Percentiles rank a stretch among this genome's conserved stretches.
phyloP scores from a whole-genome alignment of 2,888 invertebrate genomes.

The Drosophila vallismaia region DNA sequence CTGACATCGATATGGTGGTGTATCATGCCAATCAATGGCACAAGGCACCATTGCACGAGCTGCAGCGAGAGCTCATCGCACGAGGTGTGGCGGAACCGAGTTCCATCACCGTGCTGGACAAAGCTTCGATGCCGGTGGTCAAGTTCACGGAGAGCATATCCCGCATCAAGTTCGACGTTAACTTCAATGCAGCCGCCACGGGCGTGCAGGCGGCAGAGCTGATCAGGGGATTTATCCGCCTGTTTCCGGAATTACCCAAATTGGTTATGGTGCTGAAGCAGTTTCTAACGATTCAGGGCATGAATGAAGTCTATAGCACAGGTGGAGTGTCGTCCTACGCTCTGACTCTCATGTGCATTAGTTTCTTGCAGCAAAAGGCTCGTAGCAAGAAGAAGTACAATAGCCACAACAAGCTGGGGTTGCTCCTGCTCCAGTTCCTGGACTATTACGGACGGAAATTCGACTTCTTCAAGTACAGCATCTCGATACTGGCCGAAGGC shows the following conservation, averaged over 20 bases:
- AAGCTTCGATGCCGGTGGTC: slow-evolving; percentile 64
- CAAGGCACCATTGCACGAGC: slow-evolving; percentile 38
- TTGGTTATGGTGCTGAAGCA: slow-evolving; percentile 66
- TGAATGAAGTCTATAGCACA: slow-evolving; percentile 61
- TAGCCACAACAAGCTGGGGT: slow-evolving; percentile 52
- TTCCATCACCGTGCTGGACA: slow-evolving; percentile 55
- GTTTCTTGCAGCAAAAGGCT: slow-evolving; percentile 55
- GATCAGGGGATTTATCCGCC: slow-evolving; percentile 44
- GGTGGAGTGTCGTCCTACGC: slow-evolving; percentile 70
- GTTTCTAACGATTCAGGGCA: slow-evolving; percentile 50
- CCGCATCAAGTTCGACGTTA: slow-evolving; percentile 61
- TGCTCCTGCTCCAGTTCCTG: slow-evolving; percentile 60
- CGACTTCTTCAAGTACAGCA: slow-evolving; percentile 58
- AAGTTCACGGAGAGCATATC: slow-evolving; percentile 65
- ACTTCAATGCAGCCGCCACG: slow-evolving; percentile 57
- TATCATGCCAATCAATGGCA: slow-evolving; percentile 30
- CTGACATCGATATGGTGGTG: slow-evolving; percentile 63
- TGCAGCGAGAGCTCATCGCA: slow-evolving; percentile 43
- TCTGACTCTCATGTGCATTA: slow-evolving; percentile 63
- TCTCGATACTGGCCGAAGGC: slow-evolving; percentile 46
- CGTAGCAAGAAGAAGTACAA: slow-evolving; percentile 11
- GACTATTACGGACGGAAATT: slow-evolving; percentile 72
- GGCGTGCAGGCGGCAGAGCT: slow-evolving; percentile 63
- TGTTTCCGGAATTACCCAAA: slow-evolving; percentile 64
- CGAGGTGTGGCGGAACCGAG: slow-evolving; percentile 39